Base-by-base conservation (phyloP, 2,797 vertebrate genomes). In the Holocentrus rufus region DNA sequence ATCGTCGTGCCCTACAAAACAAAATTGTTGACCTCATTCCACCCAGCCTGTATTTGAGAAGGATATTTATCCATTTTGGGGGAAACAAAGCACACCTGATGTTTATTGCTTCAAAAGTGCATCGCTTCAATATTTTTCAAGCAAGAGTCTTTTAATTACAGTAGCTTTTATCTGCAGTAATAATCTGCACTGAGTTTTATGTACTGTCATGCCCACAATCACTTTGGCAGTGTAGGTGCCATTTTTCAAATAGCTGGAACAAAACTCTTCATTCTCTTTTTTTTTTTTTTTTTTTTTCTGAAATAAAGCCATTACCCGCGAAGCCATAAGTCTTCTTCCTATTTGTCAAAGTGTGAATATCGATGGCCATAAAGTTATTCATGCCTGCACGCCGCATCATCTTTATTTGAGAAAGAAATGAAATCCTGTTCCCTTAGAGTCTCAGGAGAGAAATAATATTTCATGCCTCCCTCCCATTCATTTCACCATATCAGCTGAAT, bases 271-370 rank as follows among this genome's bases (percentile, higher is more conserved):
- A 54, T 67, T 74, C 55, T 80, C 7, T 46, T 4, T 77, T 10
- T 34, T 54, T 2, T 62, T 46, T 4, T 77, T 10, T 34, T 54
- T 2, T 62, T 49, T 25, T 39, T 17, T 4, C 22, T 56, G 27
- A 83, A 82, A 87, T 87, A 83, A 87, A 88, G 76, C 77, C 71
- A 79, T 87, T 85, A 76, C 78, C 77, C 71, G 70, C 74, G 67
- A 69, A 70, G 73, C 85, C 76, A 88, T 89, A 88, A 88, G 76
- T 91, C 82, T 85, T 76, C 76, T 74, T 86, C 85, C 82, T 79
- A 90, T 90, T 90, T 88, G 85, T 90, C 89, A 90, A 86, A 91
- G 84, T 90, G 86, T 88, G 88, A 90, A 90, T 88, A 88, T 90
- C 76, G 85, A 88, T 79, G 82, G 83, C 82, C 72, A 81, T 85